Evolutionary conservation across 2,113 vertebrate species (phyloP).

Genomic region (Tachycineta bicolor): DNA sequence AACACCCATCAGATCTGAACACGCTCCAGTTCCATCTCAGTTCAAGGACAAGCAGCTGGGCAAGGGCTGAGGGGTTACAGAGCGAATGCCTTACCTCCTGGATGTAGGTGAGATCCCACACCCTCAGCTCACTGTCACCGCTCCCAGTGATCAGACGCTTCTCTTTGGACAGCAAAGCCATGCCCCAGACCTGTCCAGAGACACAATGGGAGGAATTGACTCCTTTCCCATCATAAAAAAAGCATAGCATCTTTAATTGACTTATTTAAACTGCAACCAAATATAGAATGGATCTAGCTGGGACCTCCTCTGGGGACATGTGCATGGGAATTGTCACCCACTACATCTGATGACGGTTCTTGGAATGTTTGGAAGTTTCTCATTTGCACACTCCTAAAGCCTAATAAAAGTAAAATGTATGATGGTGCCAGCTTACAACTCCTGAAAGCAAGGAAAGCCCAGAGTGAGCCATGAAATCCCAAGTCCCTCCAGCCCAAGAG

Average conservation of each 20-base stretch:
- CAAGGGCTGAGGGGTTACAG: background rate
- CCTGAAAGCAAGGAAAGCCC: background rate
- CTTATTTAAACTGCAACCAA: background rate
- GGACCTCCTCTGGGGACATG: background rate
- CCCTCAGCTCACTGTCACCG: constrained; percentile 92
- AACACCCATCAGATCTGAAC: background rate
- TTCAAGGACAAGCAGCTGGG: background rate
- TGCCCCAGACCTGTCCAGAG: constrained; percentile 87
- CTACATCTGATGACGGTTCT: background rate
- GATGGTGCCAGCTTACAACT: background rate
- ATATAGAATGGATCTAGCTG: background rate
- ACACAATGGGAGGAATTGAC: background rate
- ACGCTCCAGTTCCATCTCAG: background rate
- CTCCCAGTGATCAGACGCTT: constrained; percentile 88
- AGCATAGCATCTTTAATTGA: background rate
- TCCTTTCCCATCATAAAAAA: background rate
- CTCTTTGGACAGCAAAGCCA: constrained; percentile 85
- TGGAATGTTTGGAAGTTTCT: background rate
- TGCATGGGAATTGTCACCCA: background rate
- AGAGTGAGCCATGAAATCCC: background rate
- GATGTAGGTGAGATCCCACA: constrained; percentile 86
- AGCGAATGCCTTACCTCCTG: constrained; percentile 46
- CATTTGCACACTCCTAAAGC: background rate
- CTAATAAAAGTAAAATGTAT: background rate
- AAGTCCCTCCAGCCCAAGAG: background rate